These are phyloP conservation scores for Pterophyllum scalare DNA, from an alignment of 2,113 vertebrate species.

Conservation along the genomic window DNA sequence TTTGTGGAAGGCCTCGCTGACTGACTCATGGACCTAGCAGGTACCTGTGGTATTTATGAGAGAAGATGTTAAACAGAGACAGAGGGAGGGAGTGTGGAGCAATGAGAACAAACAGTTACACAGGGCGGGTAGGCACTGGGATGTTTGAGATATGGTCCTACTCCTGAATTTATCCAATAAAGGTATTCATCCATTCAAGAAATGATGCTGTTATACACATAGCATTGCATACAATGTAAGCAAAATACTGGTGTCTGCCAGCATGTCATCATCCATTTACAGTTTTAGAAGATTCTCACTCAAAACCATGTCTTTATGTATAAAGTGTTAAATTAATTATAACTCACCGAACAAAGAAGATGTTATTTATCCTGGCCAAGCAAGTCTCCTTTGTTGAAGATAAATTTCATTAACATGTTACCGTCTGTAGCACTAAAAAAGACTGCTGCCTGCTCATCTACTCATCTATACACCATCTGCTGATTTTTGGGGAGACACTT, in stretches of 20 bases:
- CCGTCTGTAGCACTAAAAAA: slow-evolving; percentile 43
- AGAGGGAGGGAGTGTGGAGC: not conserved
- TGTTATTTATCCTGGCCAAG: slow-evolving; percentile 43
- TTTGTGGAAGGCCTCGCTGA: not conserved
- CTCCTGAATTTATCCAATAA: not conserved
- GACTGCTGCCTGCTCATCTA: slow-evolving; percentile 37
- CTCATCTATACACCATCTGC: slow-evolving; percentile 55
- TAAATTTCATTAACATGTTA: slow-evolving; percentile 34
- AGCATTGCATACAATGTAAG: not conserved
- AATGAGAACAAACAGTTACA: too few relatives aligned
- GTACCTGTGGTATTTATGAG: not conserved
- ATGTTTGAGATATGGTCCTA: not conserved
- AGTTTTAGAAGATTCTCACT: not conserved
- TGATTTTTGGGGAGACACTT: slow-evolving; percentile 35
- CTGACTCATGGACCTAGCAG: not conserved
- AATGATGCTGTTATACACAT: not conserved
- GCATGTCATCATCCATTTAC: not conserved
- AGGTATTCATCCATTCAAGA: too few relatives aligned
- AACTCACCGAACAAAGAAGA: slow-evolving; percentile 41
- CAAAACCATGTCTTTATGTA: slow-evolving; percentile 2
- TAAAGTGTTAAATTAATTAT: not conserved
- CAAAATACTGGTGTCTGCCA: not conserved
- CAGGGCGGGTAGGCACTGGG: not conserved
- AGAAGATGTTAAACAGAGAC: not conserved
- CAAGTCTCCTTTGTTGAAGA: slow-evolving; percentile 42